These are phyloP conservation scores for Meandrusa payeni DNA, from an alignment of 2,888 invertebrate species.

Conservation along the genomic window DNA sequence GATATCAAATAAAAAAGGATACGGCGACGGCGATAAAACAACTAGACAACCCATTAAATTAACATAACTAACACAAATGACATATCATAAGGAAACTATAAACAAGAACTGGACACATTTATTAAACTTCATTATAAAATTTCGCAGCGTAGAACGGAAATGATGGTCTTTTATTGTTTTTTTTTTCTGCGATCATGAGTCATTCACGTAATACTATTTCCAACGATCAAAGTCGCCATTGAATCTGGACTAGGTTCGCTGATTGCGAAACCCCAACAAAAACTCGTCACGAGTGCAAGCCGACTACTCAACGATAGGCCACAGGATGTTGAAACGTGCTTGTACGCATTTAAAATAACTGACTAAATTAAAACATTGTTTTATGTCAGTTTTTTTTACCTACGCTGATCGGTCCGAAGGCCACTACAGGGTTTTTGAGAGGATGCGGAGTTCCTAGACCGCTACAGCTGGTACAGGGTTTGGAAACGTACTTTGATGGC, in stretches of 20 bases:
- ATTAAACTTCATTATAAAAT: conserved; percentile 8
- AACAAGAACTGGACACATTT: conserved; percentile 5
- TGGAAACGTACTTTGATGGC: too few species aligned
- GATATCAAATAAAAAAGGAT: too few species aligned
- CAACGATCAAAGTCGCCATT: conserved; percentile 7
- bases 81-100: conserved; percentile 5
- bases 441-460: too few species aligned
- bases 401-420: too few species aligned
- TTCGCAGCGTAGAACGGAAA: conserved; percentile 12
- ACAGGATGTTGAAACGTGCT: conserved; percentile 10
- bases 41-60: too few species aligned
- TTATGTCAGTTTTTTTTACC: too few species aligned
- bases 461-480: too few species aligned
- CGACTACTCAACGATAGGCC: not conserved
- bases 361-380: too few species aligned
- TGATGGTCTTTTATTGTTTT: conserved; percentile 9
- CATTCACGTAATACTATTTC: conserved; percentile 1
- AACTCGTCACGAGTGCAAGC: conserved; percentile 8
- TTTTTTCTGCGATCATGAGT: conserved; percentile 6
- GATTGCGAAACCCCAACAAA: not conserved
- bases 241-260: conserved; percentile 10
- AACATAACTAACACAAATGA: too few species aligned
- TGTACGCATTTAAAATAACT: too few species aligned
- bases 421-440: too few species aligned
- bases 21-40: too few species aligned